Percentiles rank a stretch among this genome's conserved stretches.
These are phyloP conservation scores for Palaemon carinicauda DNA, from an alignment of 1,140 invertebrate genomes.

Conservation along the genomic window DNA sequence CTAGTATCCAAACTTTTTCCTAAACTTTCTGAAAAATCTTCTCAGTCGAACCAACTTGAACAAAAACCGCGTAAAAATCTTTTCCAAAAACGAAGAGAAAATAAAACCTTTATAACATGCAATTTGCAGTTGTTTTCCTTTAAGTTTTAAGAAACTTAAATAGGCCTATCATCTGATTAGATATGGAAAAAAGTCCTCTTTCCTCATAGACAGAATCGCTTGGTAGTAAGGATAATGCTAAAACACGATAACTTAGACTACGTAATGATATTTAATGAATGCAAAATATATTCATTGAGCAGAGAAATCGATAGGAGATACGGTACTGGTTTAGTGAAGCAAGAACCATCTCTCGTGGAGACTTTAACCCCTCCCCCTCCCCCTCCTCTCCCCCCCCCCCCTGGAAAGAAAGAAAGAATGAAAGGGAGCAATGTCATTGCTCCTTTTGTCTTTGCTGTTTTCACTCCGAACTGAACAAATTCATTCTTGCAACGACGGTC, in stretches of 20 bases:
- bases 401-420: too few species aligned
- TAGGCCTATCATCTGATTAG: too few species aligned
- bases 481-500: too few species aligned
- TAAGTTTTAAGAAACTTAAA: not conserved
- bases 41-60: conserved; percentile 54
- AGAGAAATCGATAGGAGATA: conserved; percentile 33
- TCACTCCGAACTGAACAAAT: too few species aligned
- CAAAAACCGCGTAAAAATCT: conserved; percentile 57
- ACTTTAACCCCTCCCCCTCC: not conserved
- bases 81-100: conserved; percentile 48
- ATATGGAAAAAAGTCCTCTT: too few species aligned
- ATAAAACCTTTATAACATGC: conserved; percentile 49
- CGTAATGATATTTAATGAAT: not conserved
- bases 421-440: too few species aligned
- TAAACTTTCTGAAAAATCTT: conserved; percentile 55
- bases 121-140: conserved; percentile 47
- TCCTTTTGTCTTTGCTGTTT: too few species aligned
- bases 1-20: conserved; percentile 56
- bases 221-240: too few species aligned
- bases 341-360: not conserved
- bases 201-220: too few species aligned
- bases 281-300: conserved; percentile 23
- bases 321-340: conserved; percentile 22
- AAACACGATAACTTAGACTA: too few species aligned
- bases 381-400: too few species aligned